phyloP scores from a whole-genome alignment of 1,140 invertebrate species.

The Pachyrhynchus sulphureomaculatus region DNA sequence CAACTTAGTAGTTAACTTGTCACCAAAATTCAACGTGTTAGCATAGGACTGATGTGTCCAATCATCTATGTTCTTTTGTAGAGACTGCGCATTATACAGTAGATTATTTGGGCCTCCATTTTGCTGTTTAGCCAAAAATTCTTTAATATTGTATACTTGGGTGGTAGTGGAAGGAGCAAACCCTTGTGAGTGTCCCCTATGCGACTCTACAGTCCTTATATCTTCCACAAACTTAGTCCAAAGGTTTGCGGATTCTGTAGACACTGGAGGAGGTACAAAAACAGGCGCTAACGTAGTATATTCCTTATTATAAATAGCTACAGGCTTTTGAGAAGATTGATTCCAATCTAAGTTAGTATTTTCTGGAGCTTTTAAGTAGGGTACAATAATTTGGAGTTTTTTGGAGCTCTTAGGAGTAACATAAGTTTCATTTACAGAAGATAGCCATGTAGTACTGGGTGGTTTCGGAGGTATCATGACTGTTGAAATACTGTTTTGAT shows the following conservation, averaged over 20 bases:
- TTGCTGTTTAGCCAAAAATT: conserved; percentile 32
- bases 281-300: conserved; percentile 36
- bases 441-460: conserved; percentile 35
- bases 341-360: conserved; percentile 1
- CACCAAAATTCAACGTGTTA: conserved; percentile 29
- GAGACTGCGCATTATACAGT: conserved; percentile 67
- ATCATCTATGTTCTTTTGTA: conserved; percentile 80
- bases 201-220: conserved; percentile 17
- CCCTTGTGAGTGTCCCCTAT: conserved; percentile 16
- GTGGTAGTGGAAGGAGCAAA: conserved; percentile 22
- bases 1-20: background rate
- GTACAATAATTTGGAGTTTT: conserved; percentile 74
- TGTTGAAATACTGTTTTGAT: background rate
- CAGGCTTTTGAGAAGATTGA: background rate
- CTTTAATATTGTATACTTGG: conserved; percentile 42
- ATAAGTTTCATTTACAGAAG: conserved; percentile 12
- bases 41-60: conserved; percentile 79
- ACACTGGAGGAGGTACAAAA: conserved; percentile 39
- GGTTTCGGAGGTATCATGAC: conserved; percentile 48
- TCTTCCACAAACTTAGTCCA: conserved; percentile 40
- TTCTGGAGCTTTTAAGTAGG: conserved; percentile 63
- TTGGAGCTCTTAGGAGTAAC: conserved; percentile 50
- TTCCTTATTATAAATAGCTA: conserved; percentile 18
- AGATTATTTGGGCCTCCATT: conserved; percentile 42
- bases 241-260: conserved; percentile 29